Evolutionary conservation across 2,113 vertebrate genomes (phyloP).

Genomic region (Copsychus sechellarum): DNA sequence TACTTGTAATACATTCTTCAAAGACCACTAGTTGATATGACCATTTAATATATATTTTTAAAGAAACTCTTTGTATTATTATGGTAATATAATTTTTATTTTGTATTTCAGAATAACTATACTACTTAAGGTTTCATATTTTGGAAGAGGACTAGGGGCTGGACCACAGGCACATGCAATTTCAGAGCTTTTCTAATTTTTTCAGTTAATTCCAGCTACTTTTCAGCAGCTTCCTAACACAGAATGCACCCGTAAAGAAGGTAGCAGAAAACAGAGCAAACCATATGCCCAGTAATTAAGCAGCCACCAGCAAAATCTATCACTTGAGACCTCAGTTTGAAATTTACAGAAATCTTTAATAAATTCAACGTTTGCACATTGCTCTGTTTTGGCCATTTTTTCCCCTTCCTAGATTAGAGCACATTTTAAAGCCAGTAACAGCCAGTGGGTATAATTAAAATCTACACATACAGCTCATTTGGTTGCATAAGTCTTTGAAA

Average conservation of each 20-base stretch:
- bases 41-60: background rate
- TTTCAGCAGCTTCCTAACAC: background rate
- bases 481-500: slow-evolving; percentile 22
- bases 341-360: background rate
- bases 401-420: background rate
- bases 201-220: background rate
- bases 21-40: background rate
- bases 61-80: background rate
- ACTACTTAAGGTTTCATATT: background rate
- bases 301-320: background rate
- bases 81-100: background rate
- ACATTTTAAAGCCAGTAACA: background rate
- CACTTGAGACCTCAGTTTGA: background rate
- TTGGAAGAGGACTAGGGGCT: background rate
- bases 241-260: background rate
- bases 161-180: rapidly evolving
- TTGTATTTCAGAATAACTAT: background rate
- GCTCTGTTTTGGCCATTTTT: background rate
- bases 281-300: background rate
- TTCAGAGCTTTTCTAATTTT: background rate
- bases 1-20: background rate
- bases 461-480: background rate
- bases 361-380: background rate
- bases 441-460: slow-evolving; percentile 5
- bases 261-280: background rate